A percentile compares a stretch with the other conserved stretches of the same genome.
These are phyloP conservation scores for Drosophila elegans DNA, from an alignment of 1,140 invertebrate genomes.

Conservation along the genomic window DNA sequence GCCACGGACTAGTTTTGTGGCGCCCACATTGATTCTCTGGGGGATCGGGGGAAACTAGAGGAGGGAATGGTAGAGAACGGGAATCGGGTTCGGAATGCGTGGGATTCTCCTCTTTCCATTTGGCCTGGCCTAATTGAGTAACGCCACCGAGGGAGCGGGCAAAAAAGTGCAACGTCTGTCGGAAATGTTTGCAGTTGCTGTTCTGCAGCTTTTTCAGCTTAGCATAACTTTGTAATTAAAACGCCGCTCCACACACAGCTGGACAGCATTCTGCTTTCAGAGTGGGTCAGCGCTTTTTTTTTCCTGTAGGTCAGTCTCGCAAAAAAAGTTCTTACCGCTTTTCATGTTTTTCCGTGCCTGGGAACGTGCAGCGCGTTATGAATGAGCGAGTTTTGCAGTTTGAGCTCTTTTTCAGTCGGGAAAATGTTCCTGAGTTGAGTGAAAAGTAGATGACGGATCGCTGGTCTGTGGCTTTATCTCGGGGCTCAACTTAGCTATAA, in stretches of 20 bases:
- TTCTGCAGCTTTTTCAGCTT: constrained; percentile 15
- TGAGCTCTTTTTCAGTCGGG: neutral
- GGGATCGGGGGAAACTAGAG: neutral
- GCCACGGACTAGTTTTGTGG: constrained; percentile 27
- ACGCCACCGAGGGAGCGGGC: constrained; percentile 10
- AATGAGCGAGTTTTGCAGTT: constrained; percentile 11
- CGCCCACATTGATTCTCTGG: constrained; percentile 33
- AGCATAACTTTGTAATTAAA: constrained; percentile 57
- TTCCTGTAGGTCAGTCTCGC: constrained; percentile 5
- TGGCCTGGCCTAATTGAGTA: constrained; percentile 58
- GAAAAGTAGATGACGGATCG: neutral
- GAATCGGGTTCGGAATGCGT: constrained; percentile 45
- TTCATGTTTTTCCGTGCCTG: constrained; percentile 10
- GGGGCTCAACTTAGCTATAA: constrained; percentile 3
- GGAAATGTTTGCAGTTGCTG: constrained; percentile 24
- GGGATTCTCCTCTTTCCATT: constrained; percentile 39
- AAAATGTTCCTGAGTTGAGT: neutral
- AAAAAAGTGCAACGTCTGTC: constrained; percentile 49
- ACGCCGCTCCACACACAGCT: constrained; percentile 48
- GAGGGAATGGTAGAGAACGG: constrained; percentile 12
- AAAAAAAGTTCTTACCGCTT: constrained; percentile 22
- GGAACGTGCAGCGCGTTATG: constrained; percentile 14
- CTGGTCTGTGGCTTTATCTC: constrained; percentile 22
- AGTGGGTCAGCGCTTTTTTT: constrained; percentile 49
- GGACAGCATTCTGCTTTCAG: constrained; percentile 27